Evolutionary conservation across 1,140 invertebrate genomes (phyloP), one percentile per base, ranked within the genome.

Genomic region (Agrypnia vestita): DNA sequence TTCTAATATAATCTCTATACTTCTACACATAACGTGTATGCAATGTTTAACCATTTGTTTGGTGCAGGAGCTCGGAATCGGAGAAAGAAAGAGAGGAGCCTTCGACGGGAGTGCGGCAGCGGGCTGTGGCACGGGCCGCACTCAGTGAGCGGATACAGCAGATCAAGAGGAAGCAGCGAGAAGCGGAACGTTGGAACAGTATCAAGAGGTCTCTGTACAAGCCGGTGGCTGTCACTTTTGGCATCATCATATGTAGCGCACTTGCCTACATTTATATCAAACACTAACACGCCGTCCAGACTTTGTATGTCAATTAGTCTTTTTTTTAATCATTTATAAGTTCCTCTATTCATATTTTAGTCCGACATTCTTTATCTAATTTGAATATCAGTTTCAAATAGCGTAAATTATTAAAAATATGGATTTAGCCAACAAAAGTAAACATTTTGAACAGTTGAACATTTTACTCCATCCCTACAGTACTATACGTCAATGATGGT

Each of bases 131-230:
- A 35, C 71, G 43, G 25, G 55, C 35, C 0, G 51, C 73, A 3
- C 73, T 90, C 43, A 84, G 87, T 4, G 89, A 90, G 12, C 86
- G 88, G 73, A 86, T 91, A 10, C 85, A 86, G 15, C 85, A 86
- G 13, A 91, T 91, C 85, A 91, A 90, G 86, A 84, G 87, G 67
- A 89, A 89, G 76, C 88, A 88, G 64, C 85, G 87, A 74, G 86
- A 89, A 64, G 86, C 88, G 10, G 90, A 91, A 79, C 85, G 86
- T 21, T 90, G 90, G 90, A 86, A 89, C 84, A 82, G 85, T 21
- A 83, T 89, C 85, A 91, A 90, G 90, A 91, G 90, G 90, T 91
- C 90, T 82, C 85, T 91, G 84, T 88, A 90, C 85, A 87, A 88
- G 86, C 89, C 90, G 71, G 85, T 91, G 81, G 88, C 86, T 79